Evolutionary conservation across 1,140 invertebrate genomes (phyloP).

Genomic region (Holotrichia oblita): DNA sequence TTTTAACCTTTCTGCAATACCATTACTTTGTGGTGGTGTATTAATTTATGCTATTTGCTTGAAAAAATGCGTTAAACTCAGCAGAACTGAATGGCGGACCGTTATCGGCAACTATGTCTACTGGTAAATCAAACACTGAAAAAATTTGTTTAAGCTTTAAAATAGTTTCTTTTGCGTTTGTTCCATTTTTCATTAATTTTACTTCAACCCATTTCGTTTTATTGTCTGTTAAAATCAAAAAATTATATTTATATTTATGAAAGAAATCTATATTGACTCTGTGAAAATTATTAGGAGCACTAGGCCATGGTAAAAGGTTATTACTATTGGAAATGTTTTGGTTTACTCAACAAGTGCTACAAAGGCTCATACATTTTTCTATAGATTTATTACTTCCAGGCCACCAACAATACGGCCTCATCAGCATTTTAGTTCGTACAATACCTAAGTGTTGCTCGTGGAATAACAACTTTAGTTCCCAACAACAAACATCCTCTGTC

Average conservation of each 20-base stretch:
- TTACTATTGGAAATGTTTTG: slow-evolving; percentile 35
- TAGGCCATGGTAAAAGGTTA: slow-evolving; percentile 38
- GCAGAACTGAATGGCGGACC: slow-evolving; percentile 60
- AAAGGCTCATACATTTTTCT: slow-evolving; percentile 45
- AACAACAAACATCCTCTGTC: slow-evolving; percentile 44
- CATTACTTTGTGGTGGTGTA: slow-evolving; percentile 61
- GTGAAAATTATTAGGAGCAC: slow-evolving; percentile 40
- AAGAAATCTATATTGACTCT: slow-evolving; percentile 45
- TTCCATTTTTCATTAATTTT: slow-evolving; percentile 26
- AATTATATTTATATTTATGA: slow-evolving; percentile 39
- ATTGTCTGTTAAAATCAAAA: slow-evolving; percentile 37
- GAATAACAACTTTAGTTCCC: slow-evolving; percentile 48
- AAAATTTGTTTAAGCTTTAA: slow-evolving; percentile 43
- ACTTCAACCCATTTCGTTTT: slow-evolving; percentile 38
- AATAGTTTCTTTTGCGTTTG: slow-evolving; percentile 26
- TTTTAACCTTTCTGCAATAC: slow-evolving; percentile 58
- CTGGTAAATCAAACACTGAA: slow-evolving; percentile 37
- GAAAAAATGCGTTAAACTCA: slow-evolving; percentile 60
- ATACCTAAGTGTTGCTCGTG: slow-evolving; percentile 51
- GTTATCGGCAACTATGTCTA: slow-evolving; percentile 60
- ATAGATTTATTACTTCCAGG: slow-evolving; percentile 47
- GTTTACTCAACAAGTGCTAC: slow-evolving; percentile 41
- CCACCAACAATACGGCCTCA: slow-evolving; percentile 49
- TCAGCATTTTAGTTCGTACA: slow-evolving; percentile 48
- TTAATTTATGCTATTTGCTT: slow-evolving; percentile 59